Evolutionary conservation across 2,888 invertebrate species (phyloP), one percentile per base, ranked within the genome.

Genomic region (Ophioninae sp.): DNA sequence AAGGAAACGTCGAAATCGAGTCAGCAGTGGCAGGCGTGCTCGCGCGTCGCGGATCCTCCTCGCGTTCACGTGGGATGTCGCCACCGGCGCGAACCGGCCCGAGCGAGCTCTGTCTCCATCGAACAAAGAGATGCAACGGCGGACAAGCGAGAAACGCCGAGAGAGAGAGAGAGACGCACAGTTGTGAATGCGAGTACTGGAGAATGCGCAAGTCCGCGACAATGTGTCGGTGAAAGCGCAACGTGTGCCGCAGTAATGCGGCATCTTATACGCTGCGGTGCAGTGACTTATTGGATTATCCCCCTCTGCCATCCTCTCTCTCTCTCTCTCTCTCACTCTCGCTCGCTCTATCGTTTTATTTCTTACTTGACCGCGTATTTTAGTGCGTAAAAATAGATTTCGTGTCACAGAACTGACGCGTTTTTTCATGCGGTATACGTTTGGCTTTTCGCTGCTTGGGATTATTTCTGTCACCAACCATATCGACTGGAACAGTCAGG

Each of bases 231-330:
- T 80, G 77, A 64, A 78, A 63, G 80, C 83, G 81, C 81, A 84
- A 56, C 39, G 39, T 75, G 81, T 79, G 81, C 81, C 75, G 84
- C 84, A 80, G 69, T 58, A 9, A 78, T 81, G 81, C 81, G 71
- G 75, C 83, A 79, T 83, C 77, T 77, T 73, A 79, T 69, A 77
- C 80, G 64, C 63, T 77, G 80, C 74, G 44, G 80, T 81, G 80
- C 77, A 80, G 65, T 74, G 44, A 65, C 80, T 83, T 78, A 83
- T 83, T 83, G 80, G 80, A 83, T 83, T 83, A 83, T 77, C 63
- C 67, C 56, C 39, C 20, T 69, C 22, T 65, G n/a, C 37, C 17
- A 3, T 69, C 41, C 56, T n/a, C 44, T 30, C 44, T 10, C 39
- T 61, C 56, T n/a, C 39, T 74, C 22, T 51, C 44, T 41, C 59